Evolutionary conservation across 2,888 invertebrate genomes (phyloP).

Genomic region (Tolmerus cingulatus): DNA sequence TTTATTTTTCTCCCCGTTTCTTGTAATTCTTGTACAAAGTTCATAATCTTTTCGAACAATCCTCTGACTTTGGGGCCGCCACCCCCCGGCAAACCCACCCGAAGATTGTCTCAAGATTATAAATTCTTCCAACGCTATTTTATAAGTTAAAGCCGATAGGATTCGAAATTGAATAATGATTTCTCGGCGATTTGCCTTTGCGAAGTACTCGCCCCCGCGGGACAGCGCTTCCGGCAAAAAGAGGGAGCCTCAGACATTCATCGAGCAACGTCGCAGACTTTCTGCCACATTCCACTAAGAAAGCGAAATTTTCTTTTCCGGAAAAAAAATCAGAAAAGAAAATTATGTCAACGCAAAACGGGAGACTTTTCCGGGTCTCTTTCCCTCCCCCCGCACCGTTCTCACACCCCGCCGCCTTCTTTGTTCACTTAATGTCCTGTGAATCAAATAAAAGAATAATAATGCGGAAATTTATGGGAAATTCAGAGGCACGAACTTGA

Average conservation of each 20-base stretch:
- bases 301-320: constrained; percentile 1
- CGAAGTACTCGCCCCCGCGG: not conserved
- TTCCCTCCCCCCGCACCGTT: not conserved
- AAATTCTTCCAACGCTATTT: constrained; percentile 16
- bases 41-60: not conserved
- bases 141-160: not conserved
- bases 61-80: not conserved
- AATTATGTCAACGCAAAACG: not conserved
- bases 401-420: not conserved
- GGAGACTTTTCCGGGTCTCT: not conserved
- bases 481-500: not conserved
- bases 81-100: not conserved
- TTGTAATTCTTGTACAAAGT: not conserved
- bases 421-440: constrained; percentile 23
- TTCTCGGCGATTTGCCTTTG: constrained; percentile 13
- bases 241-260: not conserved
- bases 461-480: constrained; percentile 33
- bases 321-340: not conserved
- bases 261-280: not conserved
- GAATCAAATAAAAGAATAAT: constrained; percentile 25
- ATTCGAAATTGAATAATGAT: constrained; percentile 30
- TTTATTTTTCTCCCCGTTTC: not conserved
- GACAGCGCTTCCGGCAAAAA: not conserved
- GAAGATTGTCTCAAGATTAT: not conserved
- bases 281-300: not conserved